Percentiles rank a stretch among this genome's conserved stretches.
phyloP scores from a whole-genome alignment of 2,888 invertebrate genomes.

The Heliconius aoede region DNA sequence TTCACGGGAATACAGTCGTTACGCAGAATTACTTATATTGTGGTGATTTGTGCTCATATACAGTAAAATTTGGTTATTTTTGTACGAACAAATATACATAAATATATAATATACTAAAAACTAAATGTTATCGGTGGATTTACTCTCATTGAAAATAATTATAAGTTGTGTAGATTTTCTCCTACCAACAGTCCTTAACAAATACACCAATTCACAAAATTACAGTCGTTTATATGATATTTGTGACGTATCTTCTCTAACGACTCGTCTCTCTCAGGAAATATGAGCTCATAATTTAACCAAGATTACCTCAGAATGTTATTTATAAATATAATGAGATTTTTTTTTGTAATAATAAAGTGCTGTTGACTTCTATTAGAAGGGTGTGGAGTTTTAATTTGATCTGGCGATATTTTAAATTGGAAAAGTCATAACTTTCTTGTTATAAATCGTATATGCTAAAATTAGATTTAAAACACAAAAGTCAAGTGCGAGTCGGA shows the following conservation, averaged over 20 bases:
- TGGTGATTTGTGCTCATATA: neutral
- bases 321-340: neutral
- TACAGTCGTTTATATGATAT: neutral
- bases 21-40: neutral
- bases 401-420: neutral
- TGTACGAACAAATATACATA: neutral
- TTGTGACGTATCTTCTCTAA: neutral
- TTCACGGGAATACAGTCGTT: constrained; percentile 8
- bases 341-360: neutral
- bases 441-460: too few relatives aligned
- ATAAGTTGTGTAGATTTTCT: neutral
- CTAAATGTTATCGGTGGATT: too few relatives aligned
- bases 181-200: neutral
- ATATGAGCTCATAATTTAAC: neutral
- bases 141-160: too few relatives aligned
- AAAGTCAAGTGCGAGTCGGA: too few relatives aligned
- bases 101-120: too few relatives aligned
- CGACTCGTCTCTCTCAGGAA: neutral
- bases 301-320: constrained; percentile 4
- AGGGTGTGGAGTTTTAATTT: neutral
- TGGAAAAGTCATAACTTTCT: neutral
- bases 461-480: too few relatives aligned
- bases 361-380: neutral
- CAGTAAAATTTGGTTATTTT: neutral
- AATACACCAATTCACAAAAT: neutral